Evolutionary conservation across 2,797 vertebrate genomes (phyloP).

Genomic region (Microctenopoma steveboyesi): DNA sequence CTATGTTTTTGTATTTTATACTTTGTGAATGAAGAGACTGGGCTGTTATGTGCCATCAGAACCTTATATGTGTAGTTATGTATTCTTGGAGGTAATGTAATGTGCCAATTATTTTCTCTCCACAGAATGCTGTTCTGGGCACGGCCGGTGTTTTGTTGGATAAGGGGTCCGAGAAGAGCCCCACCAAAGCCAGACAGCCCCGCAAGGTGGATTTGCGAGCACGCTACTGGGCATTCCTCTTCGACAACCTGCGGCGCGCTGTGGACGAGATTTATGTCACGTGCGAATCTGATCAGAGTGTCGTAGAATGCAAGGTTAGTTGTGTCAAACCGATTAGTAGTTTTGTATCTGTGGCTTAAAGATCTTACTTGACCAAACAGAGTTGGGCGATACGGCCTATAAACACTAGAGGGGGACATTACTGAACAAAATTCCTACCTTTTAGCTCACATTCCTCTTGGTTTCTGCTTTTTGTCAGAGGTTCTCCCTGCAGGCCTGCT

Average conservation of each 20-base stretch:
- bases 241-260: constrained; percentile 95
- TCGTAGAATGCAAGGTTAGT: constrained; percentile 98
- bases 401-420: constrained; percentile 86
- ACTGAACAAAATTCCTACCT: constrained; percentile 29
- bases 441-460: constrained; percentile 64
- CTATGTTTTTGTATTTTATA: constrained; percentile 11
- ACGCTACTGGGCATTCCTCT: constrained; percentile 98
- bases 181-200: constrained; percentile 91
- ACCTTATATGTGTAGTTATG: not conserved
- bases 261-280: constrained; percentile 99
- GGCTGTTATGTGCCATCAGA: not conserved
- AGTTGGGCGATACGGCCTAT: constrained; percentile 4
- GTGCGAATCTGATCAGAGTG: constrained; percentile 97
- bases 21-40: not conserved
- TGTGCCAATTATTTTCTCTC: constrained; percentile 35
- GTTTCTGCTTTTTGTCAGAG: constrained; percentile 81
- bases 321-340: not conserved
- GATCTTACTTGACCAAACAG: not conserved
- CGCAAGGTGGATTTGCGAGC: constrained; percentile 95
- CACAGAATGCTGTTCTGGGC: constrained; percentile 81
- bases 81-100: not conserved
- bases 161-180: constrained; percentile 94
- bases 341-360: not conserved
- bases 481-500: constrained; percentile 67
- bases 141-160: constrained; percentile 82